Conservation (phyloP, 2,797 vertebrate species). For the Sebastes taczanowskii region DNA sequence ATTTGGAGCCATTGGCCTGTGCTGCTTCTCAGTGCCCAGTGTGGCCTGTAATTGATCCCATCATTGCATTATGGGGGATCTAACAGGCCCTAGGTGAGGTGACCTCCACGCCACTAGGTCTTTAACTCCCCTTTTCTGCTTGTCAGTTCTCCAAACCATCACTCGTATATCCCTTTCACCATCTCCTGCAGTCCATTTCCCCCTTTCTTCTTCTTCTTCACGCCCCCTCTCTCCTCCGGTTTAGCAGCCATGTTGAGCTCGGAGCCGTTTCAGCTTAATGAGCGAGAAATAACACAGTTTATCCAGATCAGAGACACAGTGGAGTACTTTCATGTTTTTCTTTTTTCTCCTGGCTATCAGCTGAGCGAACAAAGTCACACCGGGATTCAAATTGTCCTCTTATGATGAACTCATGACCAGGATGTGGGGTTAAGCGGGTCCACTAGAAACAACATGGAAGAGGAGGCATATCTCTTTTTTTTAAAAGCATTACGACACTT, state of each 20-base stretch:
- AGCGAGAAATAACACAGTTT: conserved; percentile 58
- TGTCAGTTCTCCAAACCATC: conserved; percentile 74
- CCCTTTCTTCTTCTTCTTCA: conserved; percentile 38
- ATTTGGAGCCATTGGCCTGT: conserved; percentile 67
- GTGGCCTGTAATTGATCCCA: conserved; percentile 77
- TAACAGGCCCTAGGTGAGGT: conserved; percentile 70
- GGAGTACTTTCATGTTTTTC: conserved; percentile 31
- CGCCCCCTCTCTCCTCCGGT: conserved; percentile 36
- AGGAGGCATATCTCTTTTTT: background rate
- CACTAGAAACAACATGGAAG: conserved; percentile 17
- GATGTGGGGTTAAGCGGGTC: conserved; percentile 64
- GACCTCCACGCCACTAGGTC: conserved; percentile 58
- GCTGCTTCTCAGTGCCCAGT: conserved; percentile 51
- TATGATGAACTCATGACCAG: conserved; percentile 35
- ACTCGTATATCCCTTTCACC: conserved; percentile 56
- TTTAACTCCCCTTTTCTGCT: conserved; percentile 53
- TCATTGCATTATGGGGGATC: conserved; percentile 66
- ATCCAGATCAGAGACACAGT: conserved; percentile 53
- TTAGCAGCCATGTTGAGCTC: conserved; percentile 47
- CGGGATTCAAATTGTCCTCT: conserved; percentile 15
- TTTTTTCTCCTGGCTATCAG: background rate
- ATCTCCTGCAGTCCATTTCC: conserved; percentile 35
- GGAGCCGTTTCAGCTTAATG: conserved; percentile 46
- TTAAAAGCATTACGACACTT: background rate
- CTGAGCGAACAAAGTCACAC: conserved; percentile 29